A percentile compares a stretch with the other conserved stretches of the same genome.
Evolutionary conservation across 2,797 vertebrate genomes (phyloP).

Genomic region (Threskiornis aethiopicus): DNA sequence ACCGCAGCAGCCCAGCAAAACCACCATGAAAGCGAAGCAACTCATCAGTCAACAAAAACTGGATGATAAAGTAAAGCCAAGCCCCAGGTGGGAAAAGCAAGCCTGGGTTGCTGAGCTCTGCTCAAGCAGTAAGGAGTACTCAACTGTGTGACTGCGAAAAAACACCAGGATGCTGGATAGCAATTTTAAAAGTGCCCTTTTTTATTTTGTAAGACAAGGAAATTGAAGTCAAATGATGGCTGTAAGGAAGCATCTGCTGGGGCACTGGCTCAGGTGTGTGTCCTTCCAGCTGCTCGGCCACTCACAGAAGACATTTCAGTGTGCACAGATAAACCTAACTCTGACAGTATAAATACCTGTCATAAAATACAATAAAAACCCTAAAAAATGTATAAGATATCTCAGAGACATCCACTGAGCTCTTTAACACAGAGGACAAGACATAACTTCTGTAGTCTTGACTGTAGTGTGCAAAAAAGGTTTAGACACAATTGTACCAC

Average conservation of each 20-base stretch:
- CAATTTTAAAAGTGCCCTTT: not conserved
- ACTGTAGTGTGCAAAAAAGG: not conserved
- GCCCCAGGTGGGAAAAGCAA: not conserved
- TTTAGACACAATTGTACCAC: not conserved
- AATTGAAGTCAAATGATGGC: not conserved
- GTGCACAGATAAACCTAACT: not conserved
- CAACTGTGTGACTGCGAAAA: not conserved
- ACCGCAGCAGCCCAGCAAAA: not conserved
- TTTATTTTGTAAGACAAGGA: not conserved
- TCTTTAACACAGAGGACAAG: not conserved
- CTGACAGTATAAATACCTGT: not conserved
- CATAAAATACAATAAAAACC: not conserved
- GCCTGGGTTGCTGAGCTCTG: not conserved
- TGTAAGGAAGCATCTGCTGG: not conserved
- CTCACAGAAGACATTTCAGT: not conserved
- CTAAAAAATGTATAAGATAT: not conserved
- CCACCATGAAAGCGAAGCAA: not conserved
- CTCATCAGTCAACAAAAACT: not conserved
- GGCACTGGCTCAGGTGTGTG: not conserved
- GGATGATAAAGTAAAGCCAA: not conserved
- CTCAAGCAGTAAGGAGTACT: not conserved
- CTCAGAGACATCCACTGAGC: not conserved
- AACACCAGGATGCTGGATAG: not conserved
- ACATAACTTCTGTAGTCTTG: not conserved
- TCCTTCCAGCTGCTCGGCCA: accelerated